Conservation (phyloP, 2,888 invertebrate genomes). For the Prenolepis imparis region DNA sequence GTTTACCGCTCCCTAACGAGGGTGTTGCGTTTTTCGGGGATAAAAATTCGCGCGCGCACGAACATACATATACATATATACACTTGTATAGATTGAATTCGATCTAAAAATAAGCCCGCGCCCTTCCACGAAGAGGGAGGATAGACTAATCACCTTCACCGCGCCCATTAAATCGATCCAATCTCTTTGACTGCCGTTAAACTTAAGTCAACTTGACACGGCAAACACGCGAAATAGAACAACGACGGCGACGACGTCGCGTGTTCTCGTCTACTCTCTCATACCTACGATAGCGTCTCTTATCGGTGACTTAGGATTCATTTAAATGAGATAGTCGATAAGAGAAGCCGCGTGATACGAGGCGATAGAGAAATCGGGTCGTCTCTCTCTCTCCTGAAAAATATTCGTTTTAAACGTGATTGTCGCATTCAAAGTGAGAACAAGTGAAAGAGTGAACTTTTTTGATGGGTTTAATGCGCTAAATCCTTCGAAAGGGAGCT, state of each 20-base stretch:
- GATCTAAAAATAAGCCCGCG: conserved; percentile 71
- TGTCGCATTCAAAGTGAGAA: neutral
- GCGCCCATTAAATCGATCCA: conserved; percentile 75
- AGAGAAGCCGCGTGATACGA: neutral
- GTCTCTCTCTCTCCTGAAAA: neutral
- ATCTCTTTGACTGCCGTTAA: conserved; percentile 67
- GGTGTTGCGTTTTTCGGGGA: conserved; percentile 11
- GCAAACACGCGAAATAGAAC: conserved; percentile 38
- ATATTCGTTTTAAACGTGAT: neutral
- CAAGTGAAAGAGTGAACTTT: neutral
- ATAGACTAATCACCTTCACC: conserved; percentile 71
- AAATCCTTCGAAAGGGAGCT: neutral
- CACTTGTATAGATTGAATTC: conserved; percentile 42
- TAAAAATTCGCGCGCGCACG: neutral
- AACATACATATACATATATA: neutral
- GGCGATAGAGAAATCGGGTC: conserved; percentile 15
- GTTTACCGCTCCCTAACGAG: conserved; percentile 23
- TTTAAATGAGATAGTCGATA: conserved; percentile 13
- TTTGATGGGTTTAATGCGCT: neutral
- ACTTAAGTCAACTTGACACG: conserved; percentile 65
- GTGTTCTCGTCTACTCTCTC: conserved; percentile 10
- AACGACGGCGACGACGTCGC: neutral
- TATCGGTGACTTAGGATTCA: neutral
- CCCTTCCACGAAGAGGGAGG: conserved; percentile 50
- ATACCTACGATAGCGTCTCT: conserved; percentile 10